Evolutionary conservation across 2,888 invertebrate species (phyloP), one percentile per base, ranked within the genome.

Genomic region (Bibio marci): DNA sequence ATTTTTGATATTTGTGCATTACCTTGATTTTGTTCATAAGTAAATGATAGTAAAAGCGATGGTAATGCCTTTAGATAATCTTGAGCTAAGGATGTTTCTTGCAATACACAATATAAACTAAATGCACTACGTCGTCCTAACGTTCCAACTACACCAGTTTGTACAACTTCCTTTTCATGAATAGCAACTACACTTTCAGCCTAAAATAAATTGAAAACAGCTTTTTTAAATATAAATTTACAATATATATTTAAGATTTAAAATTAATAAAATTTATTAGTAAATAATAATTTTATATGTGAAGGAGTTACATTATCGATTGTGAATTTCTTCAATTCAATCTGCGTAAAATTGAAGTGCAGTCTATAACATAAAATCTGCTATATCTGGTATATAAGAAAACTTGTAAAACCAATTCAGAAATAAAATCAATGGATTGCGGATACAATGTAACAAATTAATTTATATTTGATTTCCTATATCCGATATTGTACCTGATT

Each of bases 21-120:
- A 6, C 36, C 40, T 35, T 46, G 38, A 37, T 49, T 48, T 35
- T 48, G 48, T 31, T 48, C 65, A 38, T 62, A 63, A 4, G 71
- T 66, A 43, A 73, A 62, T 45, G 67, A 67, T 45, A 67, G 65
- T 32, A 74, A 52, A 43, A 73, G 70, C 2, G 68, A 63, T 1
- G 71, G 69, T 18, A 74, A 57, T 31, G 71, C 69, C 50, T 70
- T 70, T 40, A 73, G 58, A 55, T 74, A 70, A 4, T 69, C 64
- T 46, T 70, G 70, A 4, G 71, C 71, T 30, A 74, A 54, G 46
- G 71, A 70, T 0, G 73, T 73, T 50, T 74, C 73, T 64, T 71
- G 66, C 47, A 72, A 66, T 14, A 73, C 64, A 52, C 74, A 73
- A 49, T 71, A 69, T 33, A 73, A 57, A 41, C 72, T 73, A 50